These are phyloP conservation scores for Seira ritae DNA, from an alignment of 2,888 invertebrate species.

Conservation along the genomic window DNA sequence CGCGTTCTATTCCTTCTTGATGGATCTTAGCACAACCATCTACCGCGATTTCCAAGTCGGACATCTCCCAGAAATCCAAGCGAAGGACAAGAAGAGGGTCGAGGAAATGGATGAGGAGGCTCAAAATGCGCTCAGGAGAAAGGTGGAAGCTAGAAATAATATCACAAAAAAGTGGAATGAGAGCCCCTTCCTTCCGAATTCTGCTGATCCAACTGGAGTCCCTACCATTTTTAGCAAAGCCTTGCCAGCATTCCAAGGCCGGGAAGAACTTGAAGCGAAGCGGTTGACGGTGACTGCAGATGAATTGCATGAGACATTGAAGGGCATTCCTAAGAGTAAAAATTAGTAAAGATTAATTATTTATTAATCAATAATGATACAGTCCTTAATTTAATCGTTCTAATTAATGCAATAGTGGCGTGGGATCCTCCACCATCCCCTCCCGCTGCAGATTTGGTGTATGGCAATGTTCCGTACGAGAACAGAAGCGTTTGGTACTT, in stretches of 20 bases:
- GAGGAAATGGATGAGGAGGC: background rate
- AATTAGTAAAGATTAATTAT: background rate
- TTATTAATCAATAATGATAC: too few species aligned
- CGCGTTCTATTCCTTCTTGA: slow-evolving; percentile 41
- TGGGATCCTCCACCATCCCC: background rate
- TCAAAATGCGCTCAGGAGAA: background rate
- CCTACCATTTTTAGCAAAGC: background rate
- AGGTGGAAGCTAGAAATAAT: background rate
- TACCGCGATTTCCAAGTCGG: slow-evolving; percentile 32
- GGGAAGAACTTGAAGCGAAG: background rate
- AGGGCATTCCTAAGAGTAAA: background rate
- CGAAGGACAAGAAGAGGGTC: background rate
- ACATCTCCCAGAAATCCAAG: background rate
- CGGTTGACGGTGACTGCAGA: slow-evolving; percentile 7
- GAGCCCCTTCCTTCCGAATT: slow-evolving; percentile 25
- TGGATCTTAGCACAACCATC: slow-evolving; percentile 57
- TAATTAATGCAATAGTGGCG: too few species aligned
- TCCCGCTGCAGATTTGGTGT: background rate
- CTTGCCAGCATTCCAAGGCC: background rate
- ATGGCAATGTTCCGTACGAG: background rate
- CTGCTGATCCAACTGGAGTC: background rate
- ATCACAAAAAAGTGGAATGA: slow-evolving; percentile 13
- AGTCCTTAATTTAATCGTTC: too few species aligned
- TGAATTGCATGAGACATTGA: background rate
- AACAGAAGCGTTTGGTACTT: slow-evolving; percentile 45